A percentile compares a stretch with the other conserved stretches of the same genome.
Evolutionary conservation across 2,113 vertebrate genomes (phyloP).

Genomic region (Pampusana beccarii): DNA sequence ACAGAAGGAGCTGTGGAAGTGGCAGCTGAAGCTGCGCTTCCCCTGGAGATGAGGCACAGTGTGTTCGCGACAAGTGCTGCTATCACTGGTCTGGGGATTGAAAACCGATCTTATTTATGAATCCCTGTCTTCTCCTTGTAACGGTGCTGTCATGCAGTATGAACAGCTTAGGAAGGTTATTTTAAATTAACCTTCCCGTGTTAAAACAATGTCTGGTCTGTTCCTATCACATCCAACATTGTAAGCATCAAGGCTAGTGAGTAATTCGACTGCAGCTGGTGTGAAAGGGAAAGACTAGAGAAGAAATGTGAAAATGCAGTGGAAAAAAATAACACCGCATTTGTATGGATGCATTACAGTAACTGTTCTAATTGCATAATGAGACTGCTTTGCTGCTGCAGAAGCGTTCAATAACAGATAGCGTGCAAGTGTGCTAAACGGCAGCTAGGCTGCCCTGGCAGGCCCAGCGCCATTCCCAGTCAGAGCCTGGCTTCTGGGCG

Average conservation of each 20-base stretch:
- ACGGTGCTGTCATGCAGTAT: slow-evolving; percentile 36
- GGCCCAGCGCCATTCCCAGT: background rate
- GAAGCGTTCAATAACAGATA: slow-evolving; percentile 4
- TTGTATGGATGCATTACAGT: background rate
- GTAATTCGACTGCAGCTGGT: background rate
- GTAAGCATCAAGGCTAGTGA: slow-evolving; percentile 10
- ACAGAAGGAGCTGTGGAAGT: slow-evolving; percentile 35
- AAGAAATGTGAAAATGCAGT: background rate
- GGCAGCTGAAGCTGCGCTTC: background rate
- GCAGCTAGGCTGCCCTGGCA: background rate
- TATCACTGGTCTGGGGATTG: slow-evolving; percentile 3
- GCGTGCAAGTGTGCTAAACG: background rate
- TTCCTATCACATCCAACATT: slow-evolving; percentile 45
- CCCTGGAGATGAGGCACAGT: slow-evolving; percentile 10
- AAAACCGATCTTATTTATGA: slow-evolving; percentile 55
- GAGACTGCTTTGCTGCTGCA: background rate
- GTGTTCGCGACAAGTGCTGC: slow-evolving; percentile 51
- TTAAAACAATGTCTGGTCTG: slow-evolving; percentile 55
- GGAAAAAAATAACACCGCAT: background rate
- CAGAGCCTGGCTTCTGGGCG: background rate
- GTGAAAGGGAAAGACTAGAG: background rate
- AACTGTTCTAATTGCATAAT: background rate
- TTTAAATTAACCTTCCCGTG: slow-evolving; percentile 64
- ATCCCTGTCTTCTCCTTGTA: slow-evolving; percentile 37
- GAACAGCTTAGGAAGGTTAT: slow-evolving; percentile 59